These are phyloP conservation scores for Porites australiensis DNA, from an alignment of 64 coral and sea anemone genomes.

Conservation along the genomic window DNA sequence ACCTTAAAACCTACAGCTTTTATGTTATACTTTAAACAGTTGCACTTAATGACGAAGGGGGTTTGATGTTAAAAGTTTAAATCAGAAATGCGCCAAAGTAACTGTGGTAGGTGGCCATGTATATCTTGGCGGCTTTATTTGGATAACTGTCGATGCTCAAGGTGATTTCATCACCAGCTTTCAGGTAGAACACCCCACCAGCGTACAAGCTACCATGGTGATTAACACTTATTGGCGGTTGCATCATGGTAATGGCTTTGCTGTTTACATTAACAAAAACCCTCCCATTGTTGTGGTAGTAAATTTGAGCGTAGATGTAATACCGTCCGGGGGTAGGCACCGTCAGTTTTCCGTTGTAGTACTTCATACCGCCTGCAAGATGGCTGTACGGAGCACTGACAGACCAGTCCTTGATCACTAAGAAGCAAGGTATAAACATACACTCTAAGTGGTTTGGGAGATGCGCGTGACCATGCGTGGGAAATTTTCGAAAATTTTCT, in stretches of 20 bases:
- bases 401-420: constrained; percentile 4
- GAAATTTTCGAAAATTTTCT: too few species aligned
- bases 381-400: background rate
- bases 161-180: background rate
- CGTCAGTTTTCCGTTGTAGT: constrained; percentile 4
- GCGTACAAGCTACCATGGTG: background rate
- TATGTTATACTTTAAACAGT: too few species aligned
- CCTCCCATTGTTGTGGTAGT: background rate
- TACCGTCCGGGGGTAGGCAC: constrained; percentile 6
- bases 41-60: too few species aligned
- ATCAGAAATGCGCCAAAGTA: constrained; percentile 36
- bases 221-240: background rate
- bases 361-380: constrained; percentile 7
- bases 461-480: too few species aligned
- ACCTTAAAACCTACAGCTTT: too few species aligned
- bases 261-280: background rate
- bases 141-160: background rate
- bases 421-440: background rate
- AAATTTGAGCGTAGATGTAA: constrained; percentile 24
- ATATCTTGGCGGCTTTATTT: background rate
- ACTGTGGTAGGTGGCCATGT: background rate
- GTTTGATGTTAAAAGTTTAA: background rate
- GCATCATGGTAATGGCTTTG: background rate
- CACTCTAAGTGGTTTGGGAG: too few species aligned
- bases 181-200: constrained; percentile 17